Evolutionary conservation across 2,888 invertebrate genomes (phyloP).

Genomic region (Drosophila formosana): DNA sequence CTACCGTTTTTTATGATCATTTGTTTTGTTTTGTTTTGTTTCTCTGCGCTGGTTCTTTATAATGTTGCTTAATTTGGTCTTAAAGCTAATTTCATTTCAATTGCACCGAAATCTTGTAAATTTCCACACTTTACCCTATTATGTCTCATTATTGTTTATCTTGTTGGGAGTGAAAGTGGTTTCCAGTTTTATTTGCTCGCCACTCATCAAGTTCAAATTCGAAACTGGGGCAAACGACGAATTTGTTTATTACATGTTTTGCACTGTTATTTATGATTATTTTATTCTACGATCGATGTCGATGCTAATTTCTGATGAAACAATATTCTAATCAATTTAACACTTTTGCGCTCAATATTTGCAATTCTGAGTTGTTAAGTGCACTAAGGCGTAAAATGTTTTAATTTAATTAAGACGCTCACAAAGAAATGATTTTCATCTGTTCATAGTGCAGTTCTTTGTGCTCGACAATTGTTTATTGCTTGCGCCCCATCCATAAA

Average conservation of each 20-base stretch:
- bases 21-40: conserved; percentile 3
- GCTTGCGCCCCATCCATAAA: background rate
- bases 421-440: conserved; percentile 2
- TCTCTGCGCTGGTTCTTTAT: conserved; percentile 41
- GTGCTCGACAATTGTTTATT: conserved; percentile 11
- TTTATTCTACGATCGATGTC: conserved; percentile 7
- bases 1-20: conserved; percentile 51
- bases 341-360: conserved; percentile 12
- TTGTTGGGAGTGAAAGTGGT: conserved; percentile 42
- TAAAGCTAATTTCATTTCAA: conserved; percentile 49
- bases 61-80: conserved; percentile 28
- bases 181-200: conserved; percentile 5
- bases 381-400: conserved; percentile 2
- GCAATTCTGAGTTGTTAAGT: conserved; percentile 3
- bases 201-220: conserved; percentile 35
- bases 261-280: background rate
- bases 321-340: conserved; percentile 9
- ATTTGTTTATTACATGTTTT: conserved; percentile 7
- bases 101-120: conserved; percentile 5
- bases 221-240: conserved; percentile 2
- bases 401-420: conserved; percentile 17
- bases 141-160: conserved; percentile 19
- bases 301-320: conserved; percentile 5
- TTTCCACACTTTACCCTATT: conserved; percentile 22
- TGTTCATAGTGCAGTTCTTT: conserved; percentile 10